Evolutionary conservation across 2,888 invertebrate genomes (phyloP), one percentile per base, ranked within the genome.

Genomic region (Serrognathus titanus): DNA sequence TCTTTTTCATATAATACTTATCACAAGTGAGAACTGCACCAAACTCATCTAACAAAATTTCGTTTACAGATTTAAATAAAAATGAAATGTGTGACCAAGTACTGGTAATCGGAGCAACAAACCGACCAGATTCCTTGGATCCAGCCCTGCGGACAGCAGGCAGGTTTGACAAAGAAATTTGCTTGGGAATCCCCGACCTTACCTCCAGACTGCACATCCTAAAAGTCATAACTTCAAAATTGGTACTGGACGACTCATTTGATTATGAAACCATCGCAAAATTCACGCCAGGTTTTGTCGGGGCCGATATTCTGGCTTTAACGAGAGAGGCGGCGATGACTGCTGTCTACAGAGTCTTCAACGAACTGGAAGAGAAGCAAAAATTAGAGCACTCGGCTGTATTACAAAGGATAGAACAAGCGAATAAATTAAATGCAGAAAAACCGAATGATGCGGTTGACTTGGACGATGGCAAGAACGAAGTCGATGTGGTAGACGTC

Each of bases 31-130:
- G n/a, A n/a, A n/a, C n/a, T n/a, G n/a, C n/a, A n/a, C n/a, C n/a
- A n/a, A n/a, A n/a, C n/a, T n/a, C n/a, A n/a, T n/a, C n/a, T n/a
- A n/a, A n/a, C n/a, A n/a, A n/a, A n/a, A 31, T 6, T 3, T 31
- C 4, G 6, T 7, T 31, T 57, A 7, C 40, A 83, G 83, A 81
- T 64, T 71, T 85, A 52, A 76, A 72, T 59, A 73, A 77, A 43
- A 80, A 79, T 47, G 81, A 82, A 62, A 78, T 77, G 62, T 85
- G 83, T 54, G 80, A 82, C 31, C 81, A 83, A 59, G 86, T 94
- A 1, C 75, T 97, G 58, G 88, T 99, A 11, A 86, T 99, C 69
- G 98, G 95, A n/a, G 96, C 98, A 0, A 97, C 98, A 37, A 97
- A 94, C 75, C 85, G 94, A 57, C 92, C 94, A 0, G 97, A 98